phyloP scores from a whole-genome alignment of 2,888 invertebrate genomes.

The Rhodophaea formosa region DNA sequence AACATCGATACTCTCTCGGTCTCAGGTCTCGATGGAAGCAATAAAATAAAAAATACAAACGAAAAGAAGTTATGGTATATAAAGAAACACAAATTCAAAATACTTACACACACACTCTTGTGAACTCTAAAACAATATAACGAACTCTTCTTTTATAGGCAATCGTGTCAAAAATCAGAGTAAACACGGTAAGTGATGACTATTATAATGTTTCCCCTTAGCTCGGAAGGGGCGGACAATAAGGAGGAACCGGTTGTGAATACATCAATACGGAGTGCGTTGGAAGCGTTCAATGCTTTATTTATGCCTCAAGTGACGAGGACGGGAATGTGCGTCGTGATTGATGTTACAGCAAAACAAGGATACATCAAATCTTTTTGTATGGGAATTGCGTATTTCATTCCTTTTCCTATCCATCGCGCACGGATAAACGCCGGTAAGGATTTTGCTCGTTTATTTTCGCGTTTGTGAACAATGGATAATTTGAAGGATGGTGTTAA shows the following conservation, averaged over 20 bases:
- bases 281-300: conserved; percentile 63
- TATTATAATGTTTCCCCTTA: conserved; percentile 39
- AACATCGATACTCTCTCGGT: too few relatives aligned
- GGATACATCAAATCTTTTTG: conserved; percentile 61
- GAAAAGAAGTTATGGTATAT: too few relatives aligned
- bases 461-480: conserved; percentile 15
- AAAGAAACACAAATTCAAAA: too few relatives aligned
- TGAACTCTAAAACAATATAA: too few relatives aligned
- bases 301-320: conserved; percentile 62
- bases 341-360: conserved; percentile 63
- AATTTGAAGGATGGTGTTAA: conserved; percentile 12
- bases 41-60: too few relatives aligned
- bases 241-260: conserved; percentile 57
- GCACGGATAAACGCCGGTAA: conserved; percentile 30
- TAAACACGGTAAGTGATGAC: conserved; percentile 32
- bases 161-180: conserved; percentile 13
- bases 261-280: conserved; percentile 61
- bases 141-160: too few relatives aligned
- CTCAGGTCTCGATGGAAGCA: too few relatives aligned
- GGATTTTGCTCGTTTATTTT: conserved; percentile 14
- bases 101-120: too few relatives aligned
- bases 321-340: conserved; percentile 58
- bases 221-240: conserved; percentile 51
- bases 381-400: conserved; percentile 44
- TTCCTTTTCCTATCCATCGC: conserved; percentile 37